These are phyloP conservation scores for Mycalesis mineus DNA, from an alignment of 2,888 invertebrate genomes.

Conservation along the genomic window DNA sequence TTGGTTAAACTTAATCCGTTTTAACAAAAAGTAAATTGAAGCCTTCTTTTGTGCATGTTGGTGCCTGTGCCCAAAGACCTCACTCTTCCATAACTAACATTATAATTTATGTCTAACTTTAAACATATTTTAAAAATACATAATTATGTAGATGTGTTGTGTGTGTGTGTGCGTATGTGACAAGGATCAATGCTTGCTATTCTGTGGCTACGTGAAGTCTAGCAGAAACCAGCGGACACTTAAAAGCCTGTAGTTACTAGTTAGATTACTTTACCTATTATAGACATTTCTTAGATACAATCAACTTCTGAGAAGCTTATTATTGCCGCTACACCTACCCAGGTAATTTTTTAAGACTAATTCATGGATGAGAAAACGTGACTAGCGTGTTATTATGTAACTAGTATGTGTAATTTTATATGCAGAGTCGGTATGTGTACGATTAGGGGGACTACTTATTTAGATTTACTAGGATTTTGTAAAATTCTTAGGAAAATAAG, in stretches of 20 bases:
- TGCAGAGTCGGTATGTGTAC: slow-evolving; percentile 21
- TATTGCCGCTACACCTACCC: slow-evolving; percentile 7
- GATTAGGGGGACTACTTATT: neutral
- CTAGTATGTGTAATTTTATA: slow-evolving; percentile 23
- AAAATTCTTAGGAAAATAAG: too few relatives aligned
- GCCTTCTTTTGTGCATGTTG: too few relatives aligned
- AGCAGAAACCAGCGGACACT: neutral
- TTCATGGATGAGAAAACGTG: slow-evolving; percentile 27
- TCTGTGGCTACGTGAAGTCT: neutral
- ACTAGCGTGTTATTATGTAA: slow-evolving; percentile 23
- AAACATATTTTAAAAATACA: too few relatives aligned
- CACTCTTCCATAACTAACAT: too few relatives aligned
- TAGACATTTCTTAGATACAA: slow-evolving; percentile 12
- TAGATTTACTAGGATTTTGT: neutral
- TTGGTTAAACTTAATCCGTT: too few relatives aligned
- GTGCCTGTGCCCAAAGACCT: too few relatives aligned
- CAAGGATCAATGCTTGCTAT: too few relatives aligned
- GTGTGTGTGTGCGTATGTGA: too few relatives aligned
- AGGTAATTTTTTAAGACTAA: slow-evolving; percentile 19
- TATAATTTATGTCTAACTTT: too few relatives aligned
- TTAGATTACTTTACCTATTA: neutral
- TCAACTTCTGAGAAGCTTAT: slow-evolving; percentile 23
- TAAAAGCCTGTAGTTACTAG: neutral
- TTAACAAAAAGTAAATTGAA: too few relatives aligned
- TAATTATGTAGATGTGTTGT: too few relatives aligned